phyloP scores from a whole-genome alignment of 2,797 vertebrate genomes.

The Microcaecilia unicolor region DNA sequence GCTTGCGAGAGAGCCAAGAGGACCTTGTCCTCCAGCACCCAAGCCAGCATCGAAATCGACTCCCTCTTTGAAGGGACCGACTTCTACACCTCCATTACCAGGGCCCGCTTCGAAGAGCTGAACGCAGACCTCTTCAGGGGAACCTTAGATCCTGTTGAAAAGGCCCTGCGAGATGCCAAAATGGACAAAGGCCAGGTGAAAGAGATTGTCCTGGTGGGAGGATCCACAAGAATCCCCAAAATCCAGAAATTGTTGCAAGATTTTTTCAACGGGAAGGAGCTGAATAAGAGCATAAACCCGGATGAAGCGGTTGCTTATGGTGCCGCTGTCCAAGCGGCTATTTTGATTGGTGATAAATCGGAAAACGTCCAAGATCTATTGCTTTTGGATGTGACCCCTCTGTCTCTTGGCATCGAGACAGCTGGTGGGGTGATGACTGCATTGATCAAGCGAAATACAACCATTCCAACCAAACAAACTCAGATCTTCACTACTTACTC shows the following conservation, averaged over 20 bases:
- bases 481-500: slow-evolving; percentile 90
- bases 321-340: slow-evolving; percentile 80
- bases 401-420: slow-evolving; percentile 83
- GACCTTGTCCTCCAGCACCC: slow-evolving; percentile 78
- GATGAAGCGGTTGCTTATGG: slow-evolving; percentile 87
- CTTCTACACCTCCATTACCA: slow-evolving; percentile 88
- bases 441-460: slow-evolving; percentile 86
- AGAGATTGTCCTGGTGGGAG: slow-evolving; percentile 80
- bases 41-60: slow-evolving; percentile 82
- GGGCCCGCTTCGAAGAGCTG: slow-evolving; percentile 85
- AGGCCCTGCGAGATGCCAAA: slow-evolving; percentile 77
- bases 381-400: slow-evolving; percentile 76
- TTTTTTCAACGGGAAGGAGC: slow-evolving; percentile 82
- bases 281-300: slow-evolving; percentile 89
- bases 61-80: slow-evolving; percentile 81
- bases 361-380: slow-evolving; percentile 85
- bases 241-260: slow-evolving; percentile 86
- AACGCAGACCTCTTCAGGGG: slow-evolving; percentile 84
- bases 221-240: slow-evolving; percentile 86
- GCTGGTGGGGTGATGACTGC: slow-evolving; percentile 84
- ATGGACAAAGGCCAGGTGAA: slow-evolving; percentile 79
- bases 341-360: slow-evolving; percentile 85
- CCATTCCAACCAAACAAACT: slow-evolving; percentile 85
- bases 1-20: slow-evolving; percentile 84
- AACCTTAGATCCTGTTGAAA: slow-evolving; percentile 82